Evolutionary conservation across 2,113 vertebrate species (phyloP), one percentile per base, ranked within the genome.

Genomic region (Reinhardtius hippoglossoides): DNA sequence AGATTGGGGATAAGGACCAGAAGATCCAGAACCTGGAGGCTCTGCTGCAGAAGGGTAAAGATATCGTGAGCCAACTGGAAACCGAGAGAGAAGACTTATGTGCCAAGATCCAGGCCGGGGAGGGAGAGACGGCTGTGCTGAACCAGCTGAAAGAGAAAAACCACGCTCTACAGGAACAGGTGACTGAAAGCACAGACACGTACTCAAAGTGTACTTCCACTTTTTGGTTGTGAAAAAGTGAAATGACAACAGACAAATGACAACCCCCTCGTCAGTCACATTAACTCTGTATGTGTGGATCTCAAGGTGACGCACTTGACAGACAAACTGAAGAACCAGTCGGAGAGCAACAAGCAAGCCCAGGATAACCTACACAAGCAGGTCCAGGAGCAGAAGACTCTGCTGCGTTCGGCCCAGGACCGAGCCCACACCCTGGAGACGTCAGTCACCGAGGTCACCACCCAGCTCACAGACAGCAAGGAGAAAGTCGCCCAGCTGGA

Each of bases 11-110:
- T 84, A 99, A 99, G 76, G 98, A 99, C 88, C 98, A 99, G 95
- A 99, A 99, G 93, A 99, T 98, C 72, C 98, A 99, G 92, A 99
- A 99, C 85, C 95, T 99, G 79, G 98, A 99, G 89, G 98, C 97
- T 69, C 94, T 99, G 83, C 94, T 99, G 80, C 97, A 99, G 89
- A 99, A 99, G 90, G 96, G 97, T 88, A 98, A 97, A 83, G 97
- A 98, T 85, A 98, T 95, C 35, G 95, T 97, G 84, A 95, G 94
- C 42, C 92, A 99, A 78, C 92, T 99, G 72, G 98, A 99, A 93
- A 92, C 96, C 0, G 98, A 99, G 90, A 94, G 98, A 87, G 97
- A 99, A 55, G 98, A 99, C 57, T 87, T 99, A 48, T 98, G 96
- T 92, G 97, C 96, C 76, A 99, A 99, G 94, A 99, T 99, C 90